A percentile compares a stretch with the other conserved stretches of the same genome.
These are phyloP conservation scores for Lagorchestes hirsutus DNA, from an alignment of 2,797 vertebrate genomes.

Conservation along the genomic window DNA sequence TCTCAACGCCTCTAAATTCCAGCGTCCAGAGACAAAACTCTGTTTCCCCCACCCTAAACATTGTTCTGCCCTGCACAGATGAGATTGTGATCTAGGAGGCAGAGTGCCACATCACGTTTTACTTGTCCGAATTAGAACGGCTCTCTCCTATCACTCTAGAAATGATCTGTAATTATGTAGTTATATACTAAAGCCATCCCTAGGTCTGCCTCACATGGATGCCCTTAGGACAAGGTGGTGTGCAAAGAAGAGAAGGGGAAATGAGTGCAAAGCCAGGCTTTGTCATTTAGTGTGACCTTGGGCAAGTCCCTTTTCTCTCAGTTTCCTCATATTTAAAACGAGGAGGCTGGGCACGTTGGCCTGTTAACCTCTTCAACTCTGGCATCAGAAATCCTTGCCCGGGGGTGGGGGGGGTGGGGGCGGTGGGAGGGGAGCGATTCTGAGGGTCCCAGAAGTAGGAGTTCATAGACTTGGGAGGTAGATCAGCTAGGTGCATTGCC, in stretches of 20 bases:
- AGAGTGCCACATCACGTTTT: no score
- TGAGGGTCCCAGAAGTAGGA: not conserved
- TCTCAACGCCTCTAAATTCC: no score
- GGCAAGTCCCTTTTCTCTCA: not conserved
- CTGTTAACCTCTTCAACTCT: not conserved
- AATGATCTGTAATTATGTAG: not conserved
- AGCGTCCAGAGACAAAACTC: no score
- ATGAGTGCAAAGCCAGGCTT: not conserved
- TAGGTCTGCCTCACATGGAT: not conserved
- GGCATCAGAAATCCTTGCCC: not conserved
- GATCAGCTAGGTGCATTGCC: no score
- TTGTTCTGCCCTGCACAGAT: no score
- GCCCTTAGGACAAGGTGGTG: not conserved
- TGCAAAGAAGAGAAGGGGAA: not conserved
- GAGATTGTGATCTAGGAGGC: no score
- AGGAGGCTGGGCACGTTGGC: not conserved
- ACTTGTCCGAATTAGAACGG: no score
- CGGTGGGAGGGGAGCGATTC: not conserved
- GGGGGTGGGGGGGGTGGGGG: accelerated
- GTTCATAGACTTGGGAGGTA: not conserved
- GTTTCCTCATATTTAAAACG: not conserved
- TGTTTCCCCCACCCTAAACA: no score
- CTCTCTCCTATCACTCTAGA: not conserved
- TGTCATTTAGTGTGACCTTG: not conserved
- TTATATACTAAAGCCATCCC: not conserved